A percentile compares a stretch with the other conserved stretches of the same genome.
Conservation (phyloP, 2,888 invertebrate genomes). For the Petrolisthes cinctipes region DNA sequence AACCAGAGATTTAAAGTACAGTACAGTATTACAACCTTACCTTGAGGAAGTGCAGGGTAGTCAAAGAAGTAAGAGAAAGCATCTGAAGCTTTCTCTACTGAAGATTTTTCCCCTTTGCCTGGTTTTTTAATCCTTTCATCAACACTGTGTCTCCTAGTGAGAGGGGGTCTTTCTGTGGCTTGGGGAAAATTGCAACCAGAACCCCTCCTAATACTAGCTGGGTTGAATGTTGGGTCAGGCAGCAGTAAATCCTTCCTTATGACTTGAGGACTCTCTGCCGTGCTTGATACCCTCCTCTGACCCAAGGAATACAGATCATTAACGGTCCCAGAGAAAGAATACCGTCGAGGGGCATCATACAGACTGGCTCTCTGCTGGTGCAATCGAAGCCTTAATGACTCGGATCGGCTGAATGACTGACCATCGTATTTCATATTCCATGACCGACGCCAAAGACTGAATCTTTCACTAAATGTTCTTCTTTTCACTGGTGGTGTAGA, state of each 20-base stretch:
- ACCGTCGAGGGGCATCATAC: slow-evolving; percentile 32
- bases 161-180: background rate
- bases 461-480: slow-evolving; percentile 34
- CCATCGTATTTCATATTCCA: slow-evolving; percentile 47
- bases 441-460: slow-evolving; percentile 45
- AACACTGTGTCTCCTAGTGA: slow-evolving; percentile 41
- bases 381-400: slow-evolving; percentile 30
- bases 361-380: slow-evolving; percentile 45
- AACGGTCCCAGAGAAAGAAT: slow-evolving; percentile 37
- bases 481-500: slow-evolving; percentile 18
- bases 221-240: background rate
- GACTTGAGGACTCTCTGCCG: slow-evolving; percentile 26
- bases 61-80: slow-evolving; percentile 47
- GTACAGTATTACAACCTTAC: slow-evolving; percentile 2
- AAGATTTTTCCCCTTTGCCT: slow-evolving; percentile 28
- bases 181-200: slow-evolving; percentile 24
- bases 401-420: slow-evolving; percentile 34
- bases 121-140: slow-evolving; percentile 38
- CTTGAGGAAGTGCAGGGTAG: slow-evolving; percentile 52
- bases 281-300: slow-evolving; percentile 26
- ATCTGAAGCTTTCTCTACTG: slow-evolving; percentile 53
- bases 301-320: slow-evolving; percentile 31
- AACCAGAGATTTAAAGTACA: too few species aligned
- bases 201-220: slow-evolving; percentile 16
- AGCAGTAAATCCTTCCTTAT: background rate